Evolutionary conservation across 2,888 invertebrate genomes (phyloP).

Genomic region (Campopleginae sp.): DNA sequence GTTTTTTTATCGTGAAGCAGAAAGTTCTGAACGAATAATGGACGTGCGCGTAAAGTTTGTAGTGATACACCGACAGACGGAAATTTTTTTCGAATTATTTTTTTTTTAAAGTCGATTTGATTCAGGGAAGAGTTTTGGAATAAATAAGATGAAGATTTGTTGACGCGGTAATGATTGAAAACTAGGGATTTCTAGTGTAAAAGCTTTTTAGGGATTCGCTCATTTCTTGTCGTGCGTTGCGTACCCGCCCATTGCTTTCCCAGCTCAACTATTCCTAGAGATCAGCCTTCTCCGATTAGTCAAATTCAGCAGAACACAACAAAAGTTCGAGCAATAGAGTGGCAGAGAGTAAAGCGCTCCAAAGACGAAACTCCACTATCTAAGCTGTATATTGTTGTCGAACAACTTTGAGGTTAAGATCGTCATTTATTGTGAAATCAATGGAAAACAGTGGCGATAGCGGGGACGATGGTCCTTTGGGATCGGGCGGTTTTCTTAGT

Average conservation of each 20-base stretch:
- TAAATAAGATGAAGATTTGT: no score
- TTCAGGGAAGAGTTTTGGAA: no score
- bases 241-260: background rate
- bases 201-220: background rate
- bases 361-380: background rate
- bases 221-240: background rate
- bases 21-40: background rate
- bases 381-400: constrained; percentile 7
- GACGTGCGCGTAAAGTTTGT: background rate
- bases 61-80: background rate
- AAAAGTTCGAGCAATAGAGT: constrained; percentile 1
- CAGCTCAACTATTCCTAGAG: background rate
- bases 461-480: constrained; percentile 82
- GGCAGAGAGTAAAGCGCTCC: background rate
- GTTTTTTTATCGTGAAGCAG: background rate
- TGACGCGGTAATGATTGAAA: no score
- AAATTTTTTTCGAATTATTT: no score
- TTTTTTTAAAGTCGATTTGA: no score
- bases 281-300: constrained; percentile 11
- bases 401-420: constrained; percentile 50
- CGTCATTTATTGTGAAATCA: constrained; percentile 25
- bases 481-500: constrained; percentile 77
- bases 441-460: constrained; percentile 83
- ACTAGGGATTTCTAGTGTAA: background rate
- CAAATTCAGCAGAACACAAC: constrained; percentile 18